Conservation (phyloP, 1,140 invertebrate genomes). For the Galleria mellonella region DNA sequence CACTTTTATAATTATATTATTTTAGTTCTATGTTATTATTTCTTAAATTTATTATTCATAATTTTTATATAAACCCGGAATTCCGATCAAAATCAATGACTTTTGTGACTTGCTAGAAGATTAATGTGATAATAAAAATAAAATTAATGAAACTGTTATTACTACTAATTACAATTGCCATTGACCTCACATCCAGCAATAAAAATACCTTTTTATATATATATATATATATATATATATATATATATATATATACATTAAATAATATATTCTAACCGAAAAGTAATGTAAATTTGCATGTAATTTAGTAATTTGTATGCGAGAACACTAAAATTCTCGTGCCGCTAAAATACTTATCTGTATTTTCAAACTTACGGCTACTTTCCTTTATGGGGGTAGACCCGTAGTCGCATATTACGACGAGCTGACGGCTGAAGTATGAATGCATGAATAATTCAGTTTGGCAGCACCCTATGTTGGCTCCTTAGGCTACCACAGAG, state of each 20-base stretch:
- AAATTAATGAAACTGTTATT: too few species aligned
- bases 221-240: too few species aligned
- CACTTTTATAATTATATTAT: neutral
- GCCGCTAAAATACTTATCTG: constrained; percentile 8
- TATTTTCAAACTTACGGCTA: constrained; percentile 13
- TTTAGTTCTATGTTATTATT: neutral
- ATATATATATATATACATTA: too few species aligned
- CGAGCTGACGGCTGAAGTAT: constrained; percentile 37
- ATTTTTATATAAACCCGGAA: too few species aligned
- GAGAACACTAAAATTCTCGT: constrained; percentile 9
- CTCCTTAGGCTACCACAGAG: constrained; percentile 17
- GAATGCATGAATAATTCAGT: constrained; percentile 55
- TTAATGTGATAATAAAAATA: too few species aligned
- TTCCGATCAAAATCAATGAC: too few species aligned
- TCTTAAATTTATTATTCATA: too few species aligned
- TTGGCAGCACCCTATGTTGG: constrained; percentile 31
- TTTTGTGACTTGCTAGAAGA: too few species aligned
- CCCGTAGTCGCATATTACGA: constrained; percentile 27
- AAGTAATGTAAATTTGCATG: neutral
- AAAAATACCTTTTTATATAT: too few species aligned
- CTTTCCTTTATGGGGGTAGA: constrained; percentile 27
- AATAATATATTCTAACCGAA: neutral
- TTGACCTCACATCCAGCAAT: neutral
- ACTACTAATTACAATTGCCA: neutral
- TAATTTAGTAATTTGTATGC: constrained; percentile 10